Conservation (phyloP, 1,140 invertebrate species). For the Listronotus bonariensis region DNA sequence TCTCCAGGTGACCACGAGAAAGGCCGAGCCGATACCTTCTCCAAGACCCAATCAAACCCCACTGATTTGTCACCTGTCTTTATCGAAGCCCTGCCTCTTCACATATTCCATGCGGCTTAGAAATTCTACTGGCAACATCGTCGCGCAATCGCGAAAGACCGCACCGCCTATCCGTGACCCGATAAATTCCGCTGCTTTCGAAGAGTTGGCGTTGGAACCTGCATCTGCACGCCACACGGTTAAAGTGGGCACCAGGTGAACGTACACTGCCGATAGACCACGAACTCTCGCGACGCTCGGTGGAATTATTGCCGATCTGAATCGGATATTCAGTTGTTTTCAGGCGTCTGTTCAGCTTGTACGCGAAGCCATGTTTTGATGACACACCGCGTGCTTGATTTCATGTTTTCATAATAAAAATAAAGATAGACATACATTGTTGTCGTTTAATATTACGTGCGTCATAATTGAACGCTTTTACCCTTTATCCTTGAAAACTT, state of each 20-base stretch:
- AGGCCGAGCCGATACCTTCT: slow-evolving; percentile 44
- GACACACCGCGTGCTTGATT: slow-evolving; percentile 6
- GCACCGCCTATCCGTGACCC: slow-evolving; percentile 44
- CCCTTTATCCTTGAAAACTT: background rate
- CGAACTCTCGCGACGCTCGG: slow-evolving; percentile 31
- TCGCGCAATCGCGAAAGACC: slow-evolving; percentile 46
- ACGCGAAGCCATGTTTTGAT: slow-evolving; percentile 18
- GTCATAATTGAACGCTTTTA: slow-evolving; percentile 4
- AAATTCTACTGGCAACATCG: slow-evolving; percentile 48
- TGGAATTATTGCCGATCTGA: slow-evolving; percentile 10
- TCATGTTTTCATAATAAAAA: background rate
- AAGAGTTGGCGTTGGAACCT: slow-evolving; percentile 39
- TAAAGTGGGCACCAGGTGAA: slow-evolving; percentile 38
- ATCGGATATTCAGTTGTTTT: slow-evolving; percentile 30
- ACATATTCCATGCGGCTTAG: slow-evolving; percentile 38
- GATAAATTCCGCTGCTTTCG: slow-evolving; percentile 44
- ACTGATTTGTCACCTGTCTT: slow-evolving; percentile 54
- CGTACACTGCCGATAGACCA: slow-evolving; percentile 30
- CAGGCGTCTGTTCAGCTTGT: slow-evolving; percentile 20
- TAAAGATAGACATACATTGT: slow-evolving; percentile 3
- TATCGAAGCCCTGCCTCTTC: slow-evolving; percentile 46
- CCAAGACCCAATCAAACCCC: slow-evolving; percentile 48
- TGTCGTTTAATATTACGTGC: slow-evolving; percentile 1
- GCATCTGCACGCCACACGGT: slow-evolving; percentile 39
- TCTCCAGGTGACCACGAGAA: slow-evolving; percentile 45